Percentiles rank a stretch among this genome's conserved stretches.
phyloP scores from a whole-genome alignment of 2,113 vertebrate species.

The Ursus arctos region DNA sequence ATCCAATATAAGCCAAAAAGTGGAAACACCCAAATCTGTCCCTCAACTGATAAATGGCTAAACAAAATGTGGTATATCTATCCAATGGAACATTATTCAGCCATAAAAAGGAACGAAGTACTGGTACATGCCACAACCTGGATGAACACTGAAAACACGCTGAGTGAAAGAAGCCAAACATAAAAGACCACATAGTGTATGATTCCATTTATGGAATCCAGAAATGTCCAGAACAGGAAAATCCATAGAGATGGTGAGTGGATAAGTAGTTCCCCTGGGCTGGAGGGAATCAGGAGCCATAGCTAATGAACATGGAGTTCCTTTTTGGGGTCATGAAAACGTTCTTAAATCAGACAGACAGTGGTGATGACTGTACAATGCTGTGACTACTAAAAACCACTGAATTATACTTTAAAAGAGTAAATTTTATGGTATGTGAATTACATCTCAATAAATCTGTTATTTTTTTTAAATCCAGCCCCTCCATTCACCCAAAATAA shows the following conservation, averaged over 20 bases:
- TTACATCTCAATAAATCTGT: not conserved
- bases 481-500: not conserved
- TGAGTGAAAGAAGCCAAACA: not conserved
- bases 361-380: not conserved
- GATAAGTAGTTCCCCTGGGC: not conserved
- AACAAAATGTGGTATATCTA: not conserved
- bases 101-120: not conserved
- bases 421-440: not conserved
- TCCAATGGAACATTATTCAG: not conserved
- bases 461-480: not conserved
- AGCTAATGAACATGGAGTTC: not conserved
- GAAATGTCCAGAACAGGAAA: not conserved
- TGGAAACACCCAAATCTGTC: not conserved
- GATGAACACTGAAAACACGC: not conserved
- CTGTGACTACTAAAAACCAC: not conserved
- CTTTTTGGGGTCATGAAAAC: not conserved
- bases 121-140: not conserved
- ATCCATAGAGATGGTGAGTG: not conserved
- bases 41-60: not conserved
- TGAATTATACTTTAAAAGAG: not conserved
- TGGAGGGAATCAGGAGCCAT: not conserved
- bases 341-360: not conserved
- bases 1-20: not conserved
- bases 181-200: not conserved
- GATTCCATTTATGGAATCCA: not conserved